These are phyloP conservation scores for Callorhinus ursinus DNA, from an alignment of 2,113 vertebrate species.

Conservation along the genomic window DNA sequence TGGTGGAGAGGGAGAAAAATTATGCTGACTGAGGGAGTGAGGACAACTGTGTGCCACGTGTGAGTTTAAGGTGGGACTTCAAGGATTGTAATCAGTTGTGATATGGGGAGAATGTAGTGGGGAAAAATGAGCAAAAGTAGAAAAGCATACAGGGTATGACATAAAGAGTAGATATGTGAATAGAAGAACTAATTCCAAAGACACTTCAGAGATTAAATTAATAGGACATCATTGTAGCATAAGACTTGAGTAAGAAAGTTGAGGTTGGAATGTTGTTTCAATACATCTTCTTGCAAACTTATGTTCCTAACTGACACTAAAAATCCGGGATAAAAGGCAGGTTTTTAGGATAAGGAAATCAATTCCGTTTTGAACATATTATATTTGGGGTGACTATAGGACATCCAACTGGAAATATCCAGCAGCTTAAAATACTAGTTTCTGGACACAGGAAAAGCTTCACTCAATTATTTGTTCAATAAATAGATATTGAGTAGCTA, in stretches of 20 bases:
- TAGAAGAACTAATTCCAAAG: neutral
- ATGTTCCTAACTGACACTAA: neutral
- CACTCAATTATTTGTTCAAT: neutral
- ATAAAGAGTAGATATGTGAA: neutral
- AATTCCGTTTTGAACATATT: neutral
- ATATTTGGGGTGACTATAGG: neutral
- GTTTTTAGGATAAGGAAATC: neutral
- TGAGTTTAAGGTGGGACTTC: neutral
- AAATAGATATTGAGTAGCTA: neutral
- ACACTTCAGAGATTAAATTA: neutral
- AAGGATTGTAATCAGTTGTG: neutral
- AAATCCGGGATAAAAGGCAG: neutral
- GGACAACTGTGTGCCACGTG: neutral
- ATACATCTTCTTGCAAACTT: neutral
- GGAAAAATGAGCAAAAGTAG: neutral
- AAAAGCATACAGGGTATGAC: neutral
- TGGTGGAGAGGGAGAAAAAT: neutral
- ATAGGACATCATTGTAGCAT: neutral
- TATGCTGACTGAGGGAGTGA: neutral
- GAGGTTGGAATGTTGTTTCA: neutral
- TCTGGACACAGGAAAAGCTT: neutral
- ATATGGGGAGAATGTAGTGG: neutral
- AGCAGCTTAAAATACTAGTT: neutral
- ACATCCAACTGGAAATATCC: neutral
- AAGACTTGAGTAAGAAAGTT: neutral